A percentile compares a stretch with the other conserved stretches of the same genome.
These are phyloP conservation scores for Aphelenchoides bicaudatus DNA, from an alignment of 2,888 invertebrate genomes.

Conservation along the genomic window DNA sequence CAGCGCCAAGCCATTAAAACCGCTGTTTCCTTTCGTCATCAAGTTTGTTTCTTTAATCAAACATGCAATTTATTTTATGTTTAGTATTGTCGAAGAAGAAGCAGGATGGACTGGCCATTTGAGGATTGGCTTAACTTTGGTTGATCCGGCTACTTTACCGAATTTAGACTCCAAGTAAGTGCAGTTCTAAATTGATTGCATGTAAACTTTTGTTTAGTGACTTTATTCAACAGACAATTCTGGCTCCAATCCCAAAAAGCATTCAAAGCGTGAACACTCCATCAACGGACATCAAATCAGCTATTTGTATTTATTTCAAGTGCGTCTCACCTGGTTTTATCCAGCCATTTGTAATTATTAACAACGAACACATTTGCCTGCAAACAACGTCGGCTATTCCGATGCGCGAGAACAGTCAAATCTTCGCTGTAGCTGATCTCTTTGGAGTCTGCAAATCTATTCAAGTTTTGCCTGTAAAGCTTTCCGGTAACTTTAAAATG, in stretches of 20 bases:
- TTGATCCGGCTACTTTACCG: conserved; percentile 8
- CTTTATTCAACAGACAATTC: conserved; percentile 1
- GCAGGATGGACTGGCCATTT: conserved; percentile 16
- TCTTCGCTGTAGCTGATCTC: conserved; percentile 9
- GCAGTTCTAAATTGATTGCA: conserved; percentile 1
- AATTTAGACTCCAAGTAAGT: conserved; percentile 12
- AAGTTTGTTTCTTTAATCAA: not conserved
- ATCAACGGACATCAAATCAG: not conserved
- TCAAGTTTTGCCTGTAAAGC: conserved; percentile 7
- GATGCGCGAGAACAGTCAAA: not conserved
- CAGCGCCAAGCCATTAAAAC: not conserved
- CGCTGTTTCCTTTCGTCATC: conserved; percentile 8
- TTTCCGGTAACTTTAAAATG: too few species aligned
- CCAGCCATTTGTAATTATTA: conserved; percentile 1
- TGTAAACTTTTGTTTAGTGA: not conserved
- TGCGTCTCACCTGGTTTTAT: not conserved
- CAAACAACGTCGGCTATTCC: not conserved
- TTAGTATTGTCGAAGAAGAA: not conserved
- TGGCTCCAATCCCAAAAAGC: not conserved
- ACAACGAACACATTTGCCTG: conserved; percentile 8
- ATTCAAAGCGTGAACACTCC: not conserved
- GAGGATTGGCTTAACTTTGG: conserved; percentile 7
- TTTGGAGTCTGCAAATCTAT: conserved; percentile 11
- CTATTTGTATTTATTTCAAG: conserved; percentile 10
- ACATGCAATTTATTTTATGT: not conserved